Evolutionary conservation across 2,113 vertebrate genomes (phyloP), one percentile per base, ranked within the genome.

Genomic region (Amazona guildingii): DNA sequence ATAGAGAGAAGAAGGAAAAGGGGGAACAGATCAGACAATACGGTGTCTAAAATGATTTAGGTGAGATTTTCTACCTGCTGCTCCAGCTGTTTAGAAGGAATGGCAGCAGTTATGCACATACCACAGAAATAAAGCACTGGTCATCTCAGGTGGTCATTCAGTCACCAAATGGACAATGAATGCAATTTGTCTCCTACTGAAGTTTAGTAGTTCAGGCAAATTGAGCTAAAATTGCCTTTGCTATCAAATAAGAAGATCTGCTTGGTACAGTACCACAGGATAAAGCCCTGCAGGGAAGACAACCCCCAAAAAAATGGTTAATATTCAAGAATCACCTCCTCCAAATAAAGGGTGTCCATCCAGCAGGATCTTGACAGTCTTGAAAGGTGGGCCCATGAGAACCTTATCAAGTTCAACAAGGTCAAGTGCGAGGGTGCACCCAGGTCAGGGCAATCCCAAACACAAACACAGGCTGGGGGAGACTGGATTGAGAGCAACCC

Each of bases 21-120:
- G 37, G 43, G 6, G 19, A 66, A 35, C 6, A 37, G 18, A 59
- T 20, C 23, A 62, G n/a, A 21, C 13, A 66, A 37, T 54, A 29
- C 2, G 0, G 0, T 12, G 18, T 29, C 8, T 6, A 11, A 88
- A 67, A 63, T 28, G 8, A 76, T 59, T 70, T 78, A 27, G 7
- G 4, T 13, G 28, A 37, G 14, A 48, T 43, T 78, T 84, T 66
- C 82, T 43, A 4, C 13, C 7, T 55, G 15, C 11, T 66, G 5
- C 7, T 67, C 8, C 37, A 72, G 19, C 9, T 43, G 5, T 33
- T 63, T 21, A 51, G 39, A 68, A 86, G 8, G 7, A 23, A 11
- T 5, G 4, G 57, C 57, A 59, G 33, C 13, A 59, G 57, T n/a
- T n/a, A 35, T 35, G 33, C 20, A 59, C 33, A 35, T 35, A 35